These are phyloP conservation scores for Porites rus DNA, from an alignment of 92 coral and sea anemone species.

Conservation along the genomic window DNA sequence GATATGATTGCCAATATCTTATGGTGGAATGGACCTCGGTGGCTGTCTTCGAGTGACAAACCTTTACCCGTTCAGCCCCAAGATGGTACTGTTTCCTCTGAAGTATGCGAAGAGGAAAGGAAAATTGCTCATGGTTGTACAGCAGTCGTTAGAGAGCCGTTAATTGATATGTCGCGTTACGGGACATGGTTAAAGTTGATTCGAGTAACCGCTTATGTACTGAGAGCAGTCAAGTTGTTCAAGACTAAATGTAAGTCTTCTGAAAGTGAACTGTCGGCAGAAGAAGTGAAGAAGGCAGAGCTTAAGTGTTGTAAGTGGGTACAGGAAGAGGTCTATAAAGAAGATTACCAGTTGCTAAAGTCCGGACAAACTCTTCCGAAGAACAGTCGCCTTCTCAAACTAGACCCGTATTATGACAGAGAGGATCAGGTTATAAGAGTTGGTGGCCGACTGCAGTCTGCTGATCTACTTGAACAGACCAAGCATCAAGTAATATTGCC, in stretches of 20 bases:
- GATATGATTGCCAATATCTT: background rate
- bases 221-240: constrained; percentile 14
- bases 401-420: constrained; percentile 55
- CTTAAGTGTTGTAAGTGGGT: constrained; percentile 25
- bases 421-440: constrained; percentile 47
- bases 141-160: constrained; percentile 15
- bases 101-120: constrained; percentile 42
- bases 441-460: constrained; percentile 65
- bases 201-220: constrained; percentile 45
- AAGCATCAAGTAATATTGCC: constrained; percentile 53
- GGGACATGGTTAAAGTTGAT: constrained; percentile 52
- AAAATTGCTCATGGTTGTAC: constrained; percentile 28
- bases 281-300: constrained; percentile 43
- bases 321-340: constrained; percentile 31
- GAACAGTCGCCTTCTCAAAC: constrained; percentile 50
- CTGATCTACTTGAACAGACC: constrained; percentile 49
- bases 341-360: constrained; percentile 26
- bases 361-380: constrained; percentile 1
- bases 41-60: constrained; percentile 19
- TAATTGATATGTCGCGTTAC: constrained; percentile 26
- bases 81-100: background rate
- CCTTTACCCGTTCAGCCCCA: background rate
- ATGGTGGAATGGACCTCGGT: constrained; percentile 48
- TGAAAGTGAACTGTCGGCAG: constrained; percentile 38
- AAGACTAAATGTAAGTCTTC: constrained; percentile 6